A percentile compares a stretch with the other conserved stretches of the same genome.
These are phyloP conservation scores for Garrulus glandarius DNA, from an alignment of 2,797 vertebrate genomes.

Conservation along the genomic window DNA sequence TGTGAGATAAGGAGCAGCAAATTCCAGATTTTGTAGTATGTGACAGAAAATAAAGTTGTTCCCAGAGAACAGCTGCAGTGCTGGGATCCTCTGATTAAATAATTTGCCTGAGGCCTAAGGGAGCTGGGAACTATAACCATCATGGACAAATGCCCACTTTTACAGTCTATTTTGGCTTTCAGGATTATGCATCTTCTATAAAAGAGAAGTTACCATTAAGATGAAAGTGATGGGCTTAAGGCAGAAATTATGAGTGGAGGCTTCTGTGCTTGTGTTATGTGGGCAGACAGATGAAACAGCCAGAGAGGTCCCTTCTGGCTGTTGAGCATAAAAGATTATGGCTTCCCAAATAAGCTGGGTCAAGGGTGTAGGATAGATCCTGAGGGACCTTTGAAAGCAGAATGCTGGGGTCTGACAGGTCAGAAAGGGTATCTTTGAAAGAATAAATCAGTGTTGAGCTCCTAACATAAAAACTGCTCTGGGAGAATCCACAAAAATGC, in stretches of 20 bases:
- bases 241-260: background rate
- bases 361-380: background rate
- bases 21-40: background rate
- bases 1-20: background rate
- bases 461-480: background rate
- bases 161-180: background rate
- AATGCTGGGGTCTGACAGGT: background rate
- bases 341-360: background rate
- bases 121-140: background rate
- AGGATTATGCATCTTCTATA: background rate
- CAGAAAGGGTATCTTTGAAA: background rate
- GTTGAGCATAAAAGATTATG: background rate
- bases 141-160: background rate
- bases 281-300: background rate
- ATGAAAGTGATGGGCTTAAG: background rate
- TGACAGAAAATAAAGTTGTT: background rate
- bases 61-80: background rate
- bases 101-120: background rate
- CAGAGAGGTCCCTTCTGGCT: background rate
- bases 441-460: background rate
- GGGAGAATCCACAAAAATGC: background rate
- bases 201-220: background rate
- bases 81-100: background rate
- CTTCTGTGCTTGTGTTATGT: background rate
- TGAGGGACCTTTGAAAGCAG: background rate